These are phyloP conservation scores for Pandemis heparana DNA, from an alignment of 2,888 invertebrate species.

Conservation along the genomic window DNA sequence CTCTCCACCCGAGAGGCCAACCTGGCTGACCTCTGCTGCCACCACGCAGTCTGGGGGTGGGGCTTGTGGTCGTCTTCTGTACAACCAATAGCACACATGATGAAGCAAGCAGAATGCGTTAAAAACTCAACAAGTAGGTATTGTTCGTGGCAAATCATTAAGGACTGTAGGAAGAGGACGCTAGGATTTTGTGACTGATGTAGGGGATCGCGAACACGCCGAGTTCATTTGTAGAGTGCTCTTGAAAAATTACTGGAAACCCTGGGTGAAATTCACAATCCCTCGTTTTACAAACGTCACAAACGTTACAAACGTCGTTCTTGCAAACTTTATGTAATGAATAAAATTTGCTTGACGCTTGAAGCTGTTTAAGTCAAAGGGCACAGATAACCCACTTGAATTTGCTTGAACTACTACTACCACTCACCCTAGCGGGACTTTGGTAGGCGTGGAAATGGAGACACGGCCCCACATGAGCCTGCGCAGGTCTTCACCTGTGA, in stretches of 20 bases:
- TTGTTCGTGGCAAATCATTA: background rate
- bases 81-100: slow-evolving; percentile 4
- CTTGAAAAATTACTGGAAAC: too few species aligned
- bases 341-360: too few species aligned
- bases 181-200: too few species aligned
- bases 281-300: too few species aligned
- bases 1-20: slow-evolving; percentile 60
- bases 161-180: background rate
- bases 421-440: slow-evolving; percentile 80
- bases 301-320: too few species aligned
- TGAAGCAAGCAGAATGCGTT: too few species aligned
- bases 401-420: background rate
- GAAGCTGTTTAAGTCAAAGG: too few species aligned
- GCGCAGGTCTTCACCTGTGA: slow-evolving; percentile 94
- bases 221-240: too few species aligned
- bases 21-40: slow-evolving; percentile 58
- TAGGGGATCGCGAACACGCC: too few species aligned
- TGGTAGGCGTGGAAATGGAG: slow-evolving; percentile 94
- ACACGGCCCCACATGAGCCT: slow-evolving; percentile 96
- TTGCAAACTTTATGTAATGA: too few species aligned
- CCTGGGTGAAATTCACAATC: too few species aligned
- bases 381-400: background rate
- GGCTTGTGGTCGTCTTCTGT: slow-evolving; percentile 56
- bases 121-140: background rate
- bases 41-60: slow-evolving; percentile 76